These are phyloP conservation scores for Trichechus manatus DNA, from an alignment of 2,113 vertebrate species.

Conservation along the genomic window DNA sequence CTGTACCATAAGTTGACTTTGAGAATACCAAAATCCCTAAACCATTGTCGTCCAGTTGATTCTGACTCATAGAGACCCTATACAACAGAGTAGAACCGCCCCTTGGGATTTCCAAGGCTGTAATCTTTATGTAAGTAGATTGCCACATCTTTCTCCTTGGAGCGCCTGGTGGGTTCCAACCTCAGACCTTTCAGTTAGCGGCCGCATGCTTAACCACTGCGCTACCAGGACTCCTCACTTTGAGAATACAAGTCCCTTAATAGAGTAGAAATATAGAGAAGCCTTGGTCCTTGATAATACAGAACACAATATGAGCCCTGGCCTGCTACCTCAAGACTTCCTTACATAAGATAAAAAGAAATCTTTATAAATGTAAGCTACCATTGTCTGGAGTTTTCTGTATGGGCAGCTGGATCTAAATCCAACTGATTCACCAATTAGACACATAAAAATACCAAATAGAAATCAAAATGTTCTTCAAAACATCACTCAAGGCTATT, in stretches of 20 bases:
- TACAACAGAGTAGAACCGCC: no score
- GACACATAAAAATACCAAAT: neutral
- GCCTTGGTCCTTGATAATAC: neutral
- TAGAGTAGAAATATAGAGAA: neutral
- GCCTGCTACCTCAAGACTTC: neutral
- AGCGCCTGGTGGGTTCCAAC: no score
- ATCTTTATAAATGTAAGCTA: neutral
- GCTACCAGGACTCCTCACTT: neutral
- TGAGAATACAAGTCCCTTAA: neutral
- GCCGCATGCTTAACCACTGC: no score
- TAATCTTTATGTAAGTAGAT: no score
- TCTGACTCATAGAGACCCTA: no score
- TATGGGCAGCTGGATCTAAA: neutral
- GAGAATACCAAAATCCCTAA: no score
- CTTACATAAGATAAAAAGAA: neutral
- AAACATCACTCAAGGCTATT: neutral
- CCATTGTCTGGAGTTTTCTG: slow-evolving; percentile 28
- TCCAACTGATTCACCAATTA: neutral
- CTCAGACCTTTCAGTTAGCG: no score
- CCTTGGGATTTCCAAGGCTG: no score
- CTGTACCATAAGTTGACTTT: no score
- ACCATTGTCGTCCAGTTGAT: no score
- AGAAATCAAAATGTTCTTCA: slow-evolving; percentile 1
- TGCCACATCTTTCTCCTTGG: no score
- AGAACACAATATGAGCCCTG: neutral